Base-by-base conservation (phyloP, 2,888 invertebrate species). In the Theretra japonica region DNA sequence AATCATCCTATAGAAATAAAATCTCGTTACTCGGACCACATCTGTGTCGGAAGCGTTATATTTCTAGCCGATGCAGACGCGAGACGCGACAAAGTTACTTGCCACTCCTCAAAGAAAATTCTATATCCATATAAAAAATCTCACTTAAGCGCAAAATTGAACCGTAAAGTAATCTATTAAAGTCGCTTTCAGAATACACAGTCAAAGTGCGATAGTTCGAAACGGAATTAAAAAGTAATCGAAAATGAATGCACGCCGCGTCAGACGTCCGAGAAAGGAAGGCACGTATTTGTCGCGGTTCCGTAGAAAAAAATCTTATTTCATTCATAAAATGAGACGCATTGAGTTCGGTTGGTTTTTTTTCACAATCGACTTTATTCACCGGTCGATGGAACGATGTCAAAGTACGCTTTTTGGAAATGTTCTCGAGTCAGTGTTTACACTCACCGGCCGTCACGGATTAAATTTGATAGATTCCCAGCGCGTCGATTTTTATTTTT, bases 281-380 rank as follows among this genome's bases (percentile, higher is more conserved):
- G 92, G 91, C 94, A 94, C 94, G 94, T 94, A 94, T 93, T 92
- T 87, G 92, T 86, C 91, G 89, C 91, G 91, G 92, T 91, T 85
- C 88, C 82, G 83, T 83, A 82, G 86, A 92, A 90, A 90, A 85
- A 93, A 93, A 90, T 86, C 88, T 91, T 93, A 93, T 94, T 94
- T 93, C 94, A 94, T 94, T 94, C 94, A 94, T 94, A 93, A 94
- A 94, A 92, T 89, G 91, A 93, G 90, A 93, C 85, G 91, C 92
- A 93, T 93, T 93, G 88, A 93, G 89, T 82, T 85, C 81, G 80
- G 77, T 59, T 68, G 76, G 76, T 70, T 74, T 80, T 87, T 89
- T 90, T 89, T 88, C 83, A 28, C 30, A 11, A 59, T 59, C 59
- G 59, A 59, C 21, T 79, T 78, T 82, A 82, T 82, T 82, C 82